Percentiles rank a stretch among this genome's conserved stretches.
Conservation (phyloP, 2,888 invertebrate species). For the Branchinecta sandiegonensis region DNA sequence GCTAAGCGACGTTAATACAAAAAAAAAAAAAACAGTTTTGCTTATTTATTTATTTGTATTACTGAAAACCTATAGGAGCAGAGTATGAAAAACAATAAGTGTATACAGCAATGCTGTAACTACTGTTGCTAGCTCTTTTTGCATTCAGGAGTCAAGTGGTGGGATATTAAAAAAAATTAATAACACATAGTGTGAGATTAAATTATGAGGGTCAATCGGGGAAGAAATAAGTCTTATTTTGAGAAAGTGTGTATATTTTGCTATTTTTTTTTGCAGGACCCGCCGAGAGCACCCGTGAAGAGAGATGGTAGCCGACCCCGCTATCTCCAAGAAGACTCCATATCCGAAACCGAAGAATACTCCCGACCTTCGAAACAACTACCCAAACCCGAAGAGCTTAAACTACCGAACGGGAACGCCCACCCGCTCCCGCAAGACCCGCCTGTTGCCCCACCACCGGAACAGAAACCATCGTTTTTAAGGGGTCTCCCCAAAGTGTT, state of each 20-base stretch:
- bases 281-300: slow-evolving; percentile 16
- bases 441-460: neutral
- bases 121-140: no score
- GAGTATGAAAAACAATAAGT: no score
- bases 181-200: no score
- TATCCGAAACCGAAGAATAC: slow-evolving; percentile 22
- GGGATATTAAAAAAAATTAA: no score
- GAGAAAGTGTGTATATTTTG: neutral
- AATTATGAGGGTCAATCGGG: no score
- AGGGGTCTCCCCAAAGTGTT: slow-evolving; percentile 19
- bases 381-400: neutral
- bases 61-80: no score
- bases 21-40: no score
- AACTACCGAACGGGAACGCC: slow-evolving; percentile 14
- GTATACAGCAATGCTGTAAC: no score
- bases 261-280: slow-evolving; percentile 9
- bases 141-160: no score
- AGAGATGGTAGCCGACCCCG: slow-evolving; percentile 24
- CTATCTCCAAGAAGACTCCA: slow-evolving; percentile 21
- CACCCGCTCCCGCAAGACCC: neutral
- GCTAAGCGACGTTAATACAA: no score
- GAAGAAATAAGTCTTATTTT: no score
- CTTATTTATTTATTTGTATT: no score
- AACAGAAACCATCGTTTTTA: slow-evolving; percentile 2
- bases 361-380: slow-evolving; percentile 5